Percentiles rank a stretch among this genome's conserved stretches.
Evolutionary conservation across 2,888 invertebrate genomes (phyloP).

Genomic region (Acleris emargana): DNA sequence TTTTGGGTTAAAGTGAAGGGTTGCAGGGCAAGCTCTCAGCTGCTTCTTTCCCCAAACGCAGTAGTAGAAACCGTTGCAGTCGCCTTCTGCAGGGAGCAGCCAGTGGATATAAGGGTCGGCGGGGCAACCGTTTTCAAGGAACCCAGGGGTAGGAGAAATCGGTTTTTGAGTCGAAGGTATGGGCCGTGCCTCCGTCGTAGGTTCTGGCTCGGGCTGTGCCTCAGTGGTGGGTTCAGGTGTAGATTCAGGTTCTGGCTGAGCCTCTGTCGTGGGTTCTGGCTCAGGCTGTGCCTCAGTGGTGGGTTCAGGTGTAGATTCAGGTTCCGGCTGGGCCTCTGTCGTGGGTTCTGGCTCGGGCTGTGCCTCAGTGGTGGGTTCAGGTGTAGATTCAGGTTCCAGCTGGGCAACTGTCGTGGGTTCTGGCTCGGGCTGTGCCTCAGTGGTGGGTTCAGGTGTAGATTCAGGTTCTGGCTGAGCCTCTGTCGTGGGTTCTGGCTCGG

Average conservation of each 20-base stretch:
- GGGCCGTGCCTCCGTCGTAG: background rate
- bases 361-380: slow-evolving; percentile 21
- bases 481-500: slow-evolving; percentile 42
- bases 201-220: no score
- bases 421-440: slow-evolving; percentile 1
- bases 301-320: slow-evolving; percentile 12
- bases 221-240: background rate
- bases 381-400: slow-evolving; percentile 33
- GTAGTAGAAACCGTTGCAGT: slow-evolving; percentile 39
- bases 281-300: slow-evolving; percentile 6
- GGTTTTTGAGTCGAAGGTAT: slow-evolving; percentile 28
- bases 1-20: slow-evolving; percentile 34
- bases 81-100: slow-evolving; percentile 32
- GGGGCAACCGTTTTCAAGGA: slow-evolving; percentile 67
- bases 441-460: background rate
- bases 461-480: slow-evolving; percentile 6
- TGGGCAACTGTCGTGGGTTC: slow-evolving; percentile 2
- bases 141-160: slow-evolving; percentile 42
- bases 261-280: slow-evolving; percentile 14
- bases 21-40: slow-evolving; percentile 27
- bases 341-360: slow-evolving; percentile 29
- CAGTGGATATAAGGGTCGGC: slow-evolving; percentile 45
- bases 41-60: slow-evolving; percentile 38
- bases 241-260: slow-evolving; percentile 12
- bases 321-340: slow-evolving; percentile 6